Conservation (phyloP, 2,797 vertebrate genomes). For the Acipenser transmontanus region DNA sequence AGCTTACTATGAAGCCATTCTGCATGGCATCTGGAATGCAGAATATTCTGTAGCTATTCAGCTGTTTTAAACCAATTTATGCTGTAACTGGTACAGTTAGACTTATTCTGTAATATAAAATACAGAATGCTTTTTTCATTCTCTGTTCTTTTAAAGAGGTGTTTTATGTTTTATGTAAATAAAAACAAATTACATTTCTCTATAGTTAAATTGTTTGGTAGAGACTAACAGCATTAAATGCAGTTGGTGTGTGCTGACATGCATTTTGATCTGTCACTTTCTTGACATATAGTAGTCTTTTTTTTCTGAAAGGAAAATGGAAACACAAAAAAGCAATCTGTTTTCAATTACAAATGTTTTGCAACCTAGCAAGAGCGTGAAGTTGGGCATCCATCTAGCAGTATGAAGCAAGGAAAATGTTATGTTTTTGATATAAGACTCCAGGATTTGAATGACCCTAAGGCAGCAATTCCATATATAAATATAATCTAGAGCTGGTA, state of each 20-base stretch:
- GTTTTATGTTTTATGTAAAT: not conserved
- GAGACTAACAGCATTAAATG: slow-evolving; percentile 41
- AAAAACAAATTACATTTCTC: slow-evolving; percentile 39
- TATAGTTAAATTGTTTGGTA: slow-evolving; percentile 17
- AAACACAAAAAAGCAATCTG: slow-evolving; percentile 34
- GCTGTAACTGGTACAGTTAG: too few species aligned
- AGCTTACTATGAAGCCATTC: too few species aligned
- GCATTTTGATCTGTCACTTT: slow-evolving; percentile 20
- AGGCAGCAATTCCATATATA: not conserved
- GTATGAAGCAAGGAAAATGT: slow-evolving; percentile 39
- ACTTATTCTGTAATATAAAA: too few species aligned
- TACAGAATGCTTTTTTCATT: too few species aligned
- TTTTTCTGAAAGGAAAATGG: slow-evolving; percentile 27
- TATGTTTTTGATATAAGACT: slow-evolving; percentile 33
- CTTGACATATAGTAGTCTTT: slow-evolving; percentile 29
- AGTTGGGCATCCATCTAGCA: slow-evolving; percentile 18
- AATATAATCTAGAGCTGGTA: slow-evolving; percentile 38
- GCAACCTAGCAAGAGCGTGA: slow-evolving; percentile 34
- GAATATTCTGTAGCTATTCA: too few species aligned
- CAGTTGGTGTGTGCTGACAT: slow-evolving; percentile 29
- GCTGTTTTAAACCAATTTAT: too few species aligned
- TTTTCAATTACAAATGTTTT: slow-evolving; percentile 46
- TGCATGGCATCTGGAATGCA: too few species aligned
- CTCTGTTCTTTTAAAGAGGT: too few species aligned
- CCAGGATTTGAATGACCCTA: not conserved